Conservation (phyloP, 2,113 vertebrate species). For the Epinephelus cyanopodus region DNA sequence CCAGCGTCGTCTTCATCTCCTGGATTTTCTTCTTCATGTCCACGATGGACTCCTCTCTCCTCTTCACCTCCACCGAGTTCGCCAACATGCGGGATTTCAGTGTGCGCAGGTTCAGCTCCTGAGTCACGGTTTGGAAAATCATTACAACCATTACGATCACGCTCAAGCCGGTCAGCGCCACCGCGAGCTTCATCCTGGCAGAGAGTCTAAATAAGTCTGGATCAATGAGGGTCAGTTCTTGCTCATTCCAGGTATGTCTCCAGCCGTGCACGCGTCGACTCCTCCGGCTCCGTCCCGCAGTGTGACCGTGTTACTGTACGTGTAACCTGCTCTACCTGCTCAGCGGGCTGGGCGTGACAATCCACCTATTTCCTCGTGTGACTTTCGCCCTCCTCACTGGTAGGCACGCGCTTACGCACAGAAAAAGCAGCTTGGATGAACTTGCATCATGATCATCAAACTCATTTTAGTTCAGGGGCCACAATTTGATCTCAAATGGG, state of each 20-base stretch:
- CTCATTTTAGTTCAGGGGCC: too few species aligned
- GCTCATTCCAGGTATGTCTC: conserved; percentile 3
- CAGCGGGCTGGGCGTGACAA: conserved; percentile 50
- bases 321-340: conserved; percentile 54
- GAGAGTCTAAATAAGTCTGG: too few species aligned
- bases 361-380: background rate
- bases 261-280: background rate
- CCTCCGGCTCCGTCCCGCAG: background rate
- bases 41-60: conserved; percentile 65
- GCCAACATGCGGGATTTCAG: background rate
- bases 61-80: conserved; percentile 15
- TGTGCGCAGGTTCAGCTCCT: conserved; percentile 64
- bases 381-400: background rate
- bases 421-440: too few species aligned
- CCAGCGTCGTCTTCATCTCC: conserved; percentile 23
- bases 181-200: conserved; percentile 60
- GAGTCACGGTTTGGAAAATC: conserved; percentile 62
- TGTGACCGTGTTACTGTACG: background rate
- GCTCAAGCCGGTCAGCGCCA: conserved; percentile 25
- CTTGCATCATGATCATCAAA: background rate
- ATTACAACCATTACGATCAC: conserved; percentile 48
- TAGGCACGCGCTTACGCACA: background rate
- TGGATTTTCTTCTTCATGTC: conserved; percentile 44
- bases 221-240: background rate
- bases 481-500: too few species aligned